Conservation (phyloP, 1,140 invertebrate species). For the Orius laevigatus region DNA sequence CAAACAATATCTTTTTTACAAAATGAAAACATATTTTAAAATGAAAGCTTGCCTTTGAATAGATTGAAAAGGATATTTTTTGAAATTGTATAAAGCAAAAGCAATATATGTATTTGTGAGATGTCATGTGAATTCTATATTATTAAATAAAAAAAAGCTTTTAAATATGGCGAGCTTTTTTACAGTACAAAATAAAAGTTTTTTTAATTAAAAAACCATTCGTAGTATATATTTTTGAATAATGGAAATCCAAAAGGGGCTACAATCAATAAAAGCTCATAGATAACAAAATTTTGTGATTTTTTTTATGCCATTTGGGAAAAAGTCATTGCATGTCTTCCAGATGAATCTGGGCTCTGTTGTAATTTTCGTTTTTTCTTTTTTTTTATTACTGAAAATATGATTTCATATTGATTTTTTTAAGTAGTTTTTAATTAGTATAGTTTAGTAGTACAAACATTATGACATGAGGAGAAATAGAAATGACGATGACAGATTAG, state of each 20-base stretch:
- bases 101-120: slow-evolving; percentile 13
- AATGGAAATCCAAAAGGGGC: background rate
- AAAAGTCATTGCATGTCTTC: slow-evolving; percentile 10
- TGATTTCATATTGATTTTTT: slow-evolving; percentile 13
- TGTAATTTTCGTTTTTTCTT: slow-evolving; percentile 9
- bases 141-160: slow-evolving; percentile 3
- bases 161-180: slow-evolving; percentile 13
- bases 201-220: background rate
- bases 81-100: slow-evolving; percentile 14
- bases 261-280: slow-evolving; percentile 1
- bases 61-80: slow-evolving; percentile 16
- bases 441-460: slow-evolving; percentile 10
- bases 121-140: slow-evolving; percentile 12
- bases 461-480: slow-evolving; percentile 7
- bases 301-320: slow-evolving; percentile 4
- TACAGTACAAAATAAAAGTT: slow-evolving; percentile 14
- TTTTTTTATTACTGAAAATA: slow-evolving; percentile 9
- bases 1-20: slow-evolving; percentile 18
- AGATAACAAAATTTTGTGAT: slow-evolving; percentile 10
- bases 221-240: background rate
- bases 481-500: slow-evolving; percentile 5
- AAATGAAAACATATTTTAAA: slow-evolving; percentile 15
- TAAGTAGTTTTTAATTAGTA: slow-evolving; percentile 14
- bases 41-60: slow-evolving; percentile 17
- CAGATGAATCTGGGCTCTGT: slow-evolving; percentile 3